phyloP scores from a whole-genome alignment of 1,140 invertebrate genomes.

The Bombus cullumanus region DNA sequence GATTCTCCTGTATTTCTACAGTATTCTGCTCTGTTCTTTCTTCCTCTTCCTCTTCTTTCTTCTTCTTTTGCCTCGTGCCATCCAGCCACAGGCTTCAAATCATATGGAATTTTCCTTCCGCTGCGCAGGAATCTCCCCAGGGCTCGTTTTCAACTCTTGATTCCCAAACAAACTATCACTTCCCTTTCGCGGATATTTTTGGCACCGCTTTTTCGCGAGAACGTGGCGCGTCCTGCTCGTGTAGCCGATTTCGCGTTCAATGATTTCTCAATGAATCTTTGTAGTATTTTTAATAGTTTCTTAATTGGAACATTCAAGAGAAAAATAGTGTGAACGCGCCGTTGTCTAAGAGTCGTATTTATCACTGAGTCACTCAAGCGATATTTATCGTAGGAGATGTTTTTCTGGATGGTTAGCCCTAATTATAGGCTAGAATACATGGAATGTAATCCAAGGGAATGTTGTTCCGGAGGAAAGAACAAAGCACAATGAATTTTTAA shows the following conservation, averaged over 20 bases:
- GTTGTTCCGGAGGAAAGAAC: too few species aligned
- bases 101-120: constrained; percentile 32
- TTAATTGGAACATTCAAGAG: too few species aligned
- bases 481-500: neutral
- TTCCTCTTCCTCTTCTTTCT: too few species aligned
- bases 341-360: too few species aligned
- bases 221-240: neutral
- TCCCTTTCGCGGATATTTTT: neutral
- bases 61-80: neutral
- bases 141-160: neutral
- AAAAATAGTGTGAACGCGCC: too few species aligned
- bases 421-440: too few species aligned
- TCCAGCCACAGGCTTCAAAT: neutral
- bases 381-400: too few species aligned
- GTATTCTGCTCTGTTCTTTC: neutral
- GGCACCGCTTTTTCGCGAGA: neutral
- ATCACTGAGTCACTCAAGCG: too few species aligned
- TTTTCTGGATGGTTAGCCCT: too few species aligned
- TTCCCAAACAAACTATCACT: constrained; percentile 9
- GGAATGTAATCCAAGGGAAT: too few species aligned
- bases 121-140: neutral
- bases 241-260: neutral
- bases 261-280: neutral
- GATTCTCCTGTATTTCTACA: neutral
- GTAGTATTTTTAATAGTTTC: too few species aligned